These are phyloP conservation scores for Siderastrea radians DNA, from an alignment of 92 coral and sea anemone species.

Conservation along the genomic window DNA sequence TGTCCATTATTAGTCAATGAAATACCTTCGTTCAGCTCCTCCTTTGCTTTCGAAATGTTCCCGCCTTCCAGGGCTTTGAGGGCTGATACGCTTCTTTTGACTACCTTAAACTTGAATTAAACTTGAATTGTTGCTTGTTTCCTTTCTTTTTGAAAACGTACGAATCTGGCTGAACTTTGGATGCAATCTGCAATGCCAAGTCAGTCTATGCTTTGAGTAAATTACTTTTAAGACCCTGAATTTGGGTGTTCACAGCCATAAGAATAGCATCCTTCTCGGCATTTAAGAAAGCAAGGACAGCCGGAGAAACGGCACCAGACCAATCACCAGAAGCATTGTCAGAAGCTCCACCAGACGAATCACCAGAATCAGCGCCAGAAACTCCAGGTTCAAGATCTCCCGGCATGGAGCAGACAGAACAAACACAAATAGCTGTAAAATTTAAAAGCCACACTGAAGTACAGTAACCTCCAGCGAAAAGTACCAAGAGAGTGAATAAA, in stretches of 20 bases:
- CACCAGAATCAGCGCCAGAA: too few relatives aligned
- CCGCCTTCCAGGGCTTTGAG: constrained; percentile 36
- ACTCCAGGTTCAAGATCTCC: too few relatives aligned
- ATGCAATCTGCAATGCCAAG: constrained; percentile 29
- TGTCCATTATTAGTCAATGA: constrained; percentile 23
- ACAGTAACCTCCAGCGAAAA: too few relatives aligned
- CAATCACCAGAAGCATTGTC: too few relatives aligned
- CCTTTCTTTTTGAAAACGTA: constrained; percentile 57
- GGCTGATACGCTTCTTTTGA: constrained; percentile 11
- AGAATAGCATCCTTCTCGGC: constrained; percentile 38
- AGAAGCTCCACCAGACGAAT: too few relatives aligned
- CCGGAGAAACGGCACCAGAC: too few relatives aligned
- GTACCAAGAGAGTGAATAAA: too few relatives aligned
- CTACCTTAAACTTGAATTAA: constrained; percentile 47
- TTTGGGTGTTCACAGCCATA: constrained; percentile 30
- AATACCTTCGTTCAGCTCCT: constrained; percentile 49
- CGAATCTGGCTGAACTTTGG: constrained; percentile 17
- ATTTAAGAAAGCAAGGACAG: constrained; percentile 25
- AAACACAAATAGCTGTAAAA: too few relatives aligned
- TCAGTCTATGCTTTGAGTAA: constrained; percentile 23
- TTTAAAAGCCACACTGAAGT: too few relatives aligned
- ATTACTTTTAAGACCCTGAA: constrained; percentile 38
- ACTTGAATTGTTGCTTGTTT: constrained; percentile 50
- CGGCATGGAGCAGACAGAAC: too few relatives aligned
- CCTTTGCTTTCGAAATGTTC: constrained; percentile 23